These are phyloP conservation scores for Hybos culiciformis DNA, from an alignment of 2,888 invertebrate species.

Conservation along the genomic window DNA sequence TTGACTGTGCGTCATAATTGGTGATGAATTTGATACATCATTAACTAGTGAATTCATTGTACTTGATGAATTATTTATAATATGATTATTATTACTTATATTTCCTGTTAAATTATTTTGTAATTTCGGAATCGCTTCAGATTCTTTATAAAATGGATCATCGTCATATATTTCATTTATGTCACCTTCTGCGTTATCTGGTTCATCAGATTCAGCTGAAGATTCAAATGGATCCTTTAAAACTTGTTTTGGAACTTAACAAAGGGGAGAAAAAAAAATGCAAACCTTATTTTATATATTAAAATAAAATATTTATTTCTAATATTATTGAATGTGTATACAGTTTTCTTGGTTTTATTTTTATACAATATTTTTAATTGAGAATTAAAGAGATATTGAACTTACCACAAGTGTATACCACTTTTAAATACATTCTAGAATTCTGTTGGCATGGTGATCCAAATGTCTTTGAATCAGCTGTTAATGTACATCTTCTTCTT, in stretches of 20 bases:
- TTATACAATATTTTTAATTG: neutral
- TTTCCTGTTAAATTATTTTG: constrained; percentile 28
- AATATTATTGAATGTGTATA: neutral
- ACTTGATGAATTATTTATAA: constrained; percentile 5
- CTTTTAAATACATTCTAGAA: constrained; percentile 73
- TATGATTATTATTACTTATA: constrained; percentile 18
- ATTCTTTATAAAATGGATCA: constrained; percentile 42
- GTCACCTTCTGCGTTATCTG: constrained; percentile 40
- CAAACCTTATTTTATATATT: neutral
- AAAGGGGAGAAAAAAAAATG: neutral
- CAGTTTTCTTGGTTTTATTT: neutral
- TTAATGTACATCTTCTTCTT: constrained; percentile 63
- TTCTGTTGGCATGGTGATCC: constrained; percentile 69
- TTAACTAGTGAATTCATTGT: neutral
- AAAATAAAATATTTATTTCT: neutral
- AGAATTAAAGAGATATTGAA: constrained; percentile 15
- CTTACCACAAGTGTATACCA: constrained; percentile 80
- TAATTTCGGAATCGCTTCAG: constrained; percentile 40
- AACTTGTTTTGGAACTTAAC: constrained; percentile 67
- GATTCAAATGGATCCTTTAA: constrained; percentile 71
- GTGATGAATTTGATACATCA: constrained; percentile 23
- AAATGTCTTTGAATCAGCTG: constrained; percentile 73
- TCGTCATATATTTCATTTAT: constrained; percentile 41
- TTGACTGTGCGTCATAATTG: constrained; percentile 31
- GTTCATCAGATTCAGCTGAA: constrained; percentile 64